Evolutionary conservation across 2,113 vertebrate genomes (phyloP), one percentile per base, ranked within the genome.

Genomic region (Machaerirhynchus nigripectus): DNA sequence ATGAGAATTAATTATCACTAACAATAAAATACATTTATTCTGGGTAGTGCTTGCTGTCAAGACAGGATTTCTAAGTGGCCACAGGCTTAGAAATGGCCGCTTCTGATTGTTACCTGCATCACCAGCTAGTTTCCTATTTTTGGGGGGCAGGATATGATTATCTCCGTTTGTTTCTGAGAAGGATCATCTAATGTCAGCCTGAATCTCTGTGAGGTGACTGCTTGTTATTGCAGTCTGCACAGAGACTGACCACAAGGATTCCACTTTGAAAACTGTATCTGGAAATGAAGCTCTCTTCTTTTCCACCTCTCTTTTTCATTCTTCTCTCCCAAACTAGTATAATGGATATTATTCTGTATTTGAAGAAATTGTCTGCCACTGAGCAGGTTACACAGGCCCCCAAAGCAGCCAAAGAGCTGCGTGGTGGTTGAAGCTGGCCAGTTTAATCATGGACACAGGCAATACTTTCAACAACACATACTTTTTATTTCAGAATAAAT

Each of bases 1-100:
- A 86, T 92, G 89, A 95, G 73, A 95, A 93, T 85, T 96, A 94
- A 94, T 96, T 93, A 75, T 74, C 91, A 76, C 94, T 97, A 97
- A 95, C 78, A 93, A 89, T 84, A 44, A 85, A 78, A 91, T 87
- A 50, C 35, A n/a, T 95, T 95, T 93, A 68, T 91, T 93, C 82
- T 74, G 55, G 20, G 42, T 73, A 82, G 81, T 40, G 75, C 56
- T 90, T 91, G 37, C 91, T 90, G 70, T 88, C 68, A 68, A 28
- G 79, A 37, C 42, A 80, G 27, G 26, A 64, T 90, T 92, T 44
- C 19, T 33, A 77, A 87, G 14, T 56, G 52, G 39, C 18, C 47
- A 53, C 21, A 71, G 39, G 27, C 30, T 81, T 80, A 63, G 60
- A 63, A 80, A 33, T 33, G 55, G 35, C 22, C 8, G 7, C 6